Conservation (phyloP, 2,888 invertebrate genomes). For the Tanypteryx hageni region DNA sequence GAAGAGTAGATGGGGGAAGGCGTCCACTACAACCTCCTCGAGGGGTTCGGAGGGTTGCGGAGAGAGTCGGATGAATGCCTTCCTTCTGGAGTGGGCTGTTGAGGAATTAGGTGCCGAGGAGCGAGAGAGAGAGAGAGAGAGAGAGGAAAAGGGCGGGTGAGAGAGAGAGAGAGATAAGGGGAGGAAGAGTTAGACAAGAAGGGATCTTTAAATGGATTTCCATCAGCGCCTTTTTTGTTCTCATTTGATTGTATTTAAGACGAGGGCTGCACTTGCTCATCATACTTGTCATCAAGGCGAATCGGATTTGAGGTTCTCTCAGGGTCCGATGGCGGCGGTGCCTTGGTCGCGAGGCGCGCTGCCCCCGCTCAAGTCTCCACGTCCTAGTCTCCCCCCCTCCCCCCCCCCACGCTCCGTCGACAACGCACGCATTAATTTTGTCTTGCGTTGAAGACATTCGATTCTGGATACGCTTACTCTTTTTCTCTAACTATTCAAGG, state of each 20-base stretch:
- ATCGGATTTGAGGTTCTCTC: too few relatives aligned
- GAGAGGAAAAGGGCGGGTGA: not conserved
- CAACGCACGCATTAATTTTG: too few relatives aligned
- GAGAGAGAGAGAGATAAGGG: not conserved
- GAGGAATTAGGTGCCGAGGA: constrained; percentile 37
- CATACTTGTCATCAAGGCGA: not conserved
- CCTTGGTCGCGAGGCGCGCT: too few relatives aligned
- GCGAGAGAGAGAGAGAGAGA: not conserved
- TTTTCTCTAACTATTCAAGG: too few relatives aligned
- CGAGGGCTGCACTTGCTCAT: not conserved
- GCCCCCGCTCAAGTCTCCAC: too few relatives aligned
- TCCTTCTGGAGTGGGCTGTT: constrained; percentile 32
- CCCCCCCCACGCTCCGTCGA: too few relatives aligned
- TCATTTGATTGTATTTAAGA: constrained; percentile 25
- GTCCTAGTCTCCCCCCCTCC: too few relatives aligned
- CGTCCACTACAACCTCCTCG: not conserved
- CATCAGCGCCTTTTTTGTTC: constrained; percentile 33
- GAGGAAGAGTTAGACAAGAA: not conserved
- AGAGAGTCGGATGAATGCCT: constrained; percentile 18
- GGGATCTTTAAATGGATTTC: constrained; percentile 53
- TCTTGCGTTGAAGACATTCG: too few relatives aligned
- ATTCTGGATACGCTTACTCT: too few relatives aligned
- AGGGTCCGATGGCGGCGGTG: too few relatives aligned
- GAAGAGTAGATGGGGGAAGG: not conserved
- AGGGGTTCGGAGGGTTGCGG: constrained; percentile 5